These are phyloP conservation scores for Lottia scabra DNA, from an alignment of 2,888 invertebrate genomes.

Conservation along the genomic window DNA sequence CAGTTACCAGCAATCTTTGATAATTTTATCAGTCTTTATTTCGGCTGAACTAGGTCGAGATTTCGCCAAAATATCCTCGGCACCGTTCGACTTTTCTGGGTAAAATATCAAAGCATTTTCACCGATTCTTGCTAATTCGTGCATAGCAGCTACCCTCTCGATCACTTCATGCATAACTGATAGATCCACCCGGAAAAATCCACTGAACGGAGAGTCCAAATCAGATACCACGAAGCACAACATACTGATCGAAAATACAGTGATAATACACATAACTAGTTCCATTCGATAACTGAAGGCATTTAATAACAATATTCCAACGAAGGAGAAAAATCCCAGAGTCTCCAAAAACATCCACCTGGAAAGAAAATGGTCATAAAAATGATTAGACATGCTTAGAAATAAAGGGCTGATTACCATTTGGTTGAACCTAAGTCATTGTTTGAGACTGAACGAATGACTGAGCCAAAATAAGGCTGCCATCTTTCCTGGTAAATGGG, in stretches of 20 bases:
- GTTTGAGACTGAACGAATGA: too few species aligned
- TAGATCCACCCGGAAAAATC: constrained; percentile 58
- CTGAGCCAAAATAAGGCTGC: too few species aligned
- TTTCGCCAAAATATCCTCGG: not conserved
- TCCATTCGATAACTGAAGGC: constrained; percentile 54
- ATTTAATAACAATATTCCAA: constrained; percentile 52
- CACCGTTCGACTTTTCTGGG: constrained; percentile 16
- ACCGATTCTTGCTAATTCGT: constrained; percentile 33
- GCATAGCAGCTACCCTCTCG: constrained; percentile 38
- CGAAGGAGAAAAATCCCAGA: constrained; percentile 57
- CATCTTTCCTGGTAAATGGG: too few species aligned
- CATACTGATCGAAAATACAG: constrained; percentile 60
- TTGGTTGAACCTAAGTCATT: too few species aligned
- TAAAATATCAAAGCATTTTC: constrained; percentile 28
- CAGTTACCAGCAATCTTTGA: not conserved
- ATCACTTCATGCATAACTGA: constrained; percentile 47
- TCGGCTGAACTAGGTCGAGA: not conserved
- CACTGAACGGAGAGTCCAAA: constrained; percentile 52
- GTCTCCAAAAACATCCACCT: constrained; percentile 61
- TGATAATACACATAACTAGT: constrained; percentile 57
- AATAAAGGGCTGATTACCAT: too few species aligned
- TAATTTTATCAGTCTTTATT: not conserved
- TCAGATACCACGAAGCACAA: constrained; percentile 56
- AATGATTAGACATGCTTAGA: too few species aligned
- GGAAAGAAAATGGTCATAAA: constrained; percentile 12